Base-by-base conservation (phyloP, 2,797 vertebrate species). In the Pangasius larnaudii region DNA sequence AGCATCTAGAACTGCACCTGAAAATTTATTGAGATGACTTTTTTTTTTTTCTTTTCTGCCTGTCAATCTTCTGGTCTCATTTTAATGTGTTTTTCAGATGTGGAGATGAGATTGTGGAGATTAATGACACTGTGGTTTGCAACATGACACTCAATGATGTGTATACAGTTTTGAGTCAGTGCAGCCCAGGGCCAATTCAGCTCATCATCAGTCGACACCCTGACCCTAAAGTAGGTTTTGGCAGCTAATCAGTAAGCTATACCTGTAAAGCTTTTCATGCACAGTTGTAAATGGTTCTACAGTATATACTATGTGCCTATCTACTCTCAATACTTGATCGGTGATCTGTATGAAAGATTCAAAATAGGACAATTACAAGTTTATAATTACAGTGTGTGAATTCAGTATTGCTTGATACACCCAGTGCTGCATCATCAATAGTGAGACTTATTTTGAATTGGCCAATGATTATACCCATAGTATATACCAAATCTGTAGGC, bases 81-180 rank as follows among this genome's bases (percentile, higher is more conserved):
- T 36, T 53, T 33, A 14, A 65, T 86, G 24, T 84, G 59, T 78
- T 87, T 77, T 86, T n/a, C 87, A 99, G 98, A 92, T 97, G 96
- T 86, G 98, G 98, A 0, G 98, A 99, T 88, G 98, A 98, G 95
- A 97, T 99, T 13, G 95, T 98, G 90, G 98, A 99, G 94, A 96
- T 99, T 92, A 97, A 97, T 0, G 96, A 97, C 89, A 95, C 94
- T 0, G 95, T 97, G n/a, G 97, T 98, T 42, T 96, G 96, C 93
- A 97, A 96, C 92, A 96, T 97, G 95, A 96, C 96, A 0, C 96
- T 99, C 79, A 99, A 97, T 6, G 97, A 99, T 19, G 98, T 97
- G 65, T 97, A 99, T 82, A 92, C 96, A 0, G 93, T 98, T 69
- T 94, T 99, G 93, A 98, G 97, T 84, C 98, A 96, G 74, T 98